Evolutionary conservation across 2,113 vertebrate species (phyloP).

Genomic region (Sceloporus tristichus): DNA sequence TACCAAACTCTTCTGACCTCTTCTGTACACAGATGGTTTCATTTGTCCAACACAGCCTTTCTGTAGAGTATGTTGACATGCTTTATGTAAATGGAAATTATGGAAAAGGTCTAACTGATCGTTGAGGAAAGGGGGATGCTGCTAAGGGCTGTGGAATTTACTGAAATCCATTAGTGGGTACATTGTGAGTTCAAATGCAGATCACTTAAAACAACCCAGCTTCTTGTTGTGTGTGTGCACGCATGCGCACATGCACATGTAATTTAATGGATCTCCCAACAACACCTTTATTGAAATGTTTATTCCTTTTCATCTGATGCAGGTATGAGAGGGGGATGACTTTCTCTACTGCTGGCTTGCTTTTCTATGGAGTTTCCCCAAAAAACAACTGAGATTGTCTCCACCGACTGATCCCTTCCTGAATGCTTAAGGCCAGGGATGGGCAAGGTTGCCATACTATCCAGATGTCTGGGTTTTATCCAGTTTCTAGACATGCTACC

Average conservation of each 20-base stretch:
- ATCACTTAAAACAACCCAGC: slow-evolving; percentile 5
- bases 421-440: background rate
- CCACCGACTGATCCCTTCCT: background rate
- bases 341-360: too few relatives aligned
- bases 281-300: background rate
- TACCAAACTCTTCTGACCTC: background rate
- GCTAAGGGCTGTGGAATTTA: slow-evolving; percentile 26
- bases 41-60: background rate
- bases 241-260: background rate
- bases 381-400: background rate
- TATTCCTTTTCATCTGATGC: background rate
- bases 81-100: slow-evolving; percentile 12
- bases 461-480: too few relatives aligned
- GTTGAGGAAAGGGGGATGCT: slow-evolving; percentile 20
- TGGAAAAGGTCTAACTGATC: slow-evolving; percentile 2
- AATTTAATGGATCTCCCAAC: background rate
- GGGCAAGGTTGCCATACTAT: too few relatives aligned
- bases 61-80: background rate
- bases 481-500: too few relatives aligned
- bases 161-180: slow-evolving; percentile 1
- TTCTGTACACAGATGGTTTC: slow-evolving; percentile 17
- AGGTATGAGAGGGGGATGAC: background rate
- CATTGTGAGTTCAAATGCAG: slow-evolving; percentile 12
- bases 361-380: background rate
- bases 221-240: slow-evolving; percentile 13